Conservation (phyloP, 2,113 vertebrate species). For the Hipposideros armiger region DNA sequence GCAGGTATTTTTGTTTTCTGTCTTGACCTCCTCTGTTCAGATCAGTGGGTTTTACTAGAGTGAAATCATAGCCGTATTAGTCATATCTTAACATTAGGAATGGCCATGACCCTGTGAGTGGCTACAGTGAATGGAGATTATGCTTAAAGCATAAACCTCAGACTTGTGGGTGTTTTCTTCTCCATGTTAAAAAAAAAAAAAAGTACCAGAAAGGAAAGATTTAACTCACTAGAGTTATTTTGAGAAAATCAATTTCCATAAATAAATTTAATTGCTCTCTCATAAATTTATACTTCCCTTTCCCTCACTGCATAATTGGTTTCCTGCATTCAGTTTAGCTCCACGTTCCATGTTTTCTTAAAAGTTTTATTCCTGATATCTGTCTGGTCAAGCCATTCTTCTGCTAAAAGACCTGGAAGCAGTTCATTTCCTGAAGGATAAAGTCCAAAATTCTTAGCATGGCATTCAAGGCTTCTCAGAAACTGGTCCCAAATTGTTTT, state of each 20-base stretch:
- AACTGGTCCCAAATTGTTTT: neutral
- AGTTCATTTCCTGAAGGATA: conserved; percentile 41
- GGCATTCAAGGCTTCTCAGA: conserved; percentile 3
- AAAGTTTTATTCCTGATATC: conserved; percentile 54
- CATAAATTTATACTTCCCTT: conserved; percentile 75
- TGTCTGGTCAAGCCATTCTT: conserved; percentile 60
- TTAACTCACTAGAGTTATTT: conserved; percentile 74
- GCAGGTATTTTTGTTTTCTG: neutral
- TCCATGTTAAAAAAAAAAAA: conserved; percentile 40
- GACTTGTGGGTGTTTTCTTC: conserved; percentile 63
- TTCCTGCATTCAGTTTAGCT: conserved; percentile 57
- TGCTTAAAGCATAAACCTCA: conserved; percentile 39
- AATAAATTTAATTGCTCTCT: conserved; percentile 71
- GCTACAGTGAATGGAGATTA: conserved; percentile 44
- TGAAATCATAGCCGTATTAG: conserved; percentile 49
- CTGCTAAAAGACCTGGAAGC: neutral
- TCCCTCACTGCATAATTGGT: conserved; percentile 53
- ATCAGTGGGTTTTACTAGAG: neutral
- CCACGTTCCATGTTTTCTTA: conserved; percentile 58
- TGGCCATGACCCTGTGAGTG: neutral
- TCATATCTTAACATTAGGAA: conserved; percentile 40
- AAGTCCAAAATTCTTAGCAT: neutral
- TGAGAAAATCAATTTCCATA: conserved; percentile 78
- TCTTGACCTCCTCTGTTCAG: conserved; percentile 15
- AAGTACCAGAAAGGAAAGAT: conserved; percentile 56